Base-by-base conservation (phyloP, 2,797 vertebrate species). In the Glossophaga mutica region DNA sequence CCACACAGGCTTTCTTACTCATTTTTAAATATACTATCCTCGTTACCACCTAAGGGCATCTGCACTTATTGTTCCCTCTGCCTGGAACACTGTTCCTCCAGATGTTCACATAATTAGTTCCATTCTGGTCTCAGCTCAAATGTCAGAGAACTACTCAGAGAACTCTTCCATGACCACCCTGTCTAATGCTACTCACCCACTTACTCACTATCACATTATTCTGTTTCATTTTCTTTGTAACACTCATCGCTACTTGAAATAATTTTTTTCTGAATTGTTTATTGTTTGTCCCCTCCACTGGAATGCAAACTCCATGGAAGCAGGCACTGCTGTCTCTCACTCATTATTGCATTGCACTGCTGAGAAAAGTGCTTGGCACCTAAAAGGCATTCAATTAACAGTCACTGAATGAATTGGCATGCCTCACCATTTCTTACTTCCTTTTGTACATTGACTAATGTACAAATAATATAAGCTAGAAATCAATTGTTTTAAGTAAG, bases 381-480 rank as follows among this genome's bases (percentile, higher is more conserved):
- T 89, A 26, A 67, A 71, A 7, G 39, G 37, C 29, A 70, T 4
- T 62, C 42, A 46, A 76, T 68, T 55, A 55, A 87, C 39, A 89
- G 67, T 42, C 22, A 77, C 9, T 68, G 42, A 86, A 78, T 82
- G 37, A 92, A 87, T 24, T 79, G 29, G 32, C n/a, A 48, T 42
- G 32, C 48, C 2, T 0, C 21, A 70, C 22, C 65, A 55, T 73
- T 94, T 90, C 57, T 76, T 74, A 57, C n/a, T 93, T 95, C 50
- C 65, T 67, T 97, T 95, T 68, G 34, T 89, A 79, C 18, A 62
- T 26, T 12, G 32, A 79, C 83, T 95, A 96, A 89, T 91, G 70
- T 55, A 91, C 50, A 96, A 86, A 96, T 92, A 85, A 97, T 81
- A 85, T 68, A 91, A 92, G 16, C 83, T 82, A 73, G 71, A 52